phyloP scores from a whole-genome alignment of 2,888 invertebrate genomes.

The Daptonema setosum region DNA sequence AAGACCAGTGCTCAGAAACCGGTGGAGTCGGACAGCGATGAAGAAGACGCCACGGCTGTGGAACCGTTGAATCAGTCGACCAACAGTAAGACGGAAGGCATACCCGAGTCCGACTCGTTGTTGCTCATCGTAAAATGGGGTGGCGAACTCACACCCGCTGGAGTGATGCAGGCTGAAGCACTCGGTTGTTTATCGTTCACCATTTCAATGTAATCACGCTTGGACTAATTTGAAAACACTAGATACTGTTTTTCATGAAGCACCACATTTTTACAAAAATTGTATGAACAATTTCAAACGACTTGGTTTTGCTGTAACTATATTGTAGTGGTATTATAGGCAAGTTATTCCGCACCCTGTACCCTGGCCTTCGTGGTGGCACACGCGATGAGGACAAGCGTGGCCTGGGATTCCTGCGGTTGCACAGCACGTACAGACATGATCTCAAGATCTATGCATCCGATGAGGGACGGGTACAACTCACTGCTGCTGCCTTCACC shows the following conservation, averaged over 20 bases:
- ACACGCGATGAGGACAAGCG: slow-evolving; percentile 43
- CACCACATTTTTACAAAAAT: too few relatives aligned
- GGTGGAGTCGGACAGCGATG: not conserved
- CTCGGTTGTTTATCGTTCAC: not conserved
- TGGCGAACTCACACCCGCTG: slow-evolving; percentile 91
- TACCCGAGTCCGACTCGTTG: too few relatives aligned
- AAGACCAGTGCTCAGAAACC: not conserved
- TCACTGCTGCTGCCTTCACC: slow-evolving; percentile 98
- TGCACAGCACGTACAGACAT: slow-evolving; percentile 94
- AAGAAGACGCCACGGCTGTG: not conserved
- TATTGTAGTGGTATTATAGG: slow-evolving; percentile 41
- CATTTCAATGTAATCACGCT: too few relatives aligned
- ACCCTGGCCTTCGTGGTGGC: slow-evolving; percentile 40
- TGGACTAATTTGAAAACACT: too few relatives aligned
- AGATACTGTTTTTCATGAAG: too few relatives aligned
- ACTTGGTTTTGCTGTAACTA: too few relatives aligned
- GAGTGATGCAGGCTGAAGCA: slow-evolving; percentile 32
- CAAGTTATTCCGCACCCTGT: slow-evolving; percentile 94
- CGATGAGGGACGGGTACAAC: slow-evolving; percentile 88
- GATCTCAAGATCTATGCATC: slow-evolving; percentile 98
- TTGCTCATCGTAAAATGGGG: slow-evolving; percentile 97
- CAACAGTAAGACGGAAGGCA: too few relatives aligned
- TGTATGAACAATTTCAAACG: too few relatives aligned
- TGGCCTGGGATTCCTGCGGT: slow-evolving; percentile 71
- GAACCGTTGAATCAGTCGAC: not conserved